A percentile compares a stretch with the other conserved stretches of the same genome.
Evolutionary conservation across 2,797 vertebrate genomes (phyloP).

Genomic region (Diplodus puntazzo): DNA sequence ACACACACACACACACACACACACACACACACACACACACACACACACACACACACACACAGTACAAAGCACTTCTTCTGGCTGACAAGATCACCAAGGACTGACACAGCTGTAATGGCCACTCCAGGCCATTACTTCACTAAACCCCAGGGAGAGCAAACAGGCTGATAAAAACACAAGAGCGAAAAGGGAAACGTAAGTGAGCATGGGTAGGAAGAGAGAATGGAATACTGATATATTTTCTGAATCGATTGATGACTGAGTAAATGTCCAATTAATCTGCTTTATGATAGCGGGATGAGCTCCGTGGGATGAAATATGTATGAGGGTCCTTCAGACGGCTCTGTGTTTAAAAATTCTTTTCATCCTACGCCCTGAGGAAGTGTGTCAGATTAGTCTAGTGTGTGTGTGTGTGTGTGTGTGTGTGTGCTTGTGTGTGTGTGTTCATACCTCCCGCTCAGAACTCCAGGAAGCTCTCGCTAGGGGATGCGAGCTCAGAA

Average conservation of each 20-base stretch:
- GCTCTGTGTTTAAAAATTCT: slow-evolving; percentile 75
- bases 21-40: not conserved
- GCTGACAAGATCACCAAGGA: slow-evolving; percentile 34
- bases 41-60: not conserved
- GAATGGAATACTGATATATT: slow-evolving; percentile 61
- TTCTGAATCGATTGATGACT: slow-evolving; percentile 79
- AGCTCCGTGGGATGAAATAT: slow-evolving; percentile 80
- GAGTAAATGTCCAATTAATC: slow-evolving; percentile 84
- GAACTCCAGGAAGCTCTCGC: slow-evolving; percentile 62
- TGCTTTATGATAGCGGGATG: slow-evolving; percentile 72
- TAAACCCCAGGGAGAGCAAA: slow-evolving; percentile 41
- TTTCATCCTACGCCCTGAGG: slow-evolving; percentile 77
- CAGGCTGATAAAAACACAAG: slow-evolving; percentile 58
- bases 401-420: slow-evolving; percentile 36
- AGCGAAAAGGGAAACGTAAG: slow-evolving; percentile 52
- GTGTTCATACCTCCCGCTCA: slow-evolving; percentile 43
- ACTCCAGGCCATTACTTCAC: slow-evolving; percentile 51
- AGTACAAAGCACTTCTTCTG: slow-evolving; percentile 5
- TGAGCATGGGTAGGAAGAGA: slow-evolving; percentile 36
- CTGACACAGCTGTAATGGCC: slow-evolving; percentile 53
- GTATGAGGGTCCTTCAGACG: slow-evolving; percentile 79
- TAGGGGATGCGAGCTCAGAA: slow-evolving; percentile 52
- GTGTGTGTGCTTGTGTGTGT: slow-evolving; percentile 39
- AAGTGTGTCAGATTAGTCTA: slow-evolving; percentile 67
- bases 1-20: not conserved